Conservation (phyloP, 2,113 vertebrate genomes). For the Elephas maximus region DNA sequence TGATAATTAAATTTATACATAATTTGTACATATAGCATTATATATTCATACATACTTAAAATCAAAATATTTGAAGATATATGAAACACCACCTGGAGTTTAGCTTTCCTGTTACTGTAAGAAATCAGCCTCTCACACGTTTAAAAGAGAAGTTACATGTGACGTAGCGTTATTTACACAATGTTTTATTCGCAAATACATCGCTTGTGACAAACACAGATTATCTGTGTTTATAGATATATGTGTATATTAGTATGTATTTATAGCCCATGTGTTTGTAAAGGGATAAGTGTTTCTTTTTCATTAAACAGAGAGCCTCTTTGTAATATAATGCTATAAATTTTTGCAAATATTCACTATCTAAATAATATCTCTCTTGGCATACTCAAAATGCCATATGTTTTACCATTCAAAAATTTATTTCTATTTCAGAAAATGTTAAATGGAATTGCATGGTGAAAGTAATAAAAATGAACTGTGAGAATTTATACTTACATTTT, state of each 20-base stretch:
- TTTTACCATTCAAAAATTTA: constrained; percentile 77
- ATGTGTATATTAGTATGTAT: constrained; percentile 56
- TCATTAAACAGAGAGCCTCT: constrained; percentile 69
- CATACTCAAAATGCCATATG: constrained; percentile 72
- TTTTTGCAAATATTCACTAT: constrained; percentile 65
- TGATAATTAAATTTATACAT: background rate
- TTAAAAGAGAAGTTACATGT: constrained; percentile 2
- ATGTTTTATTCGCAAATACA: constrained; percentile 68
- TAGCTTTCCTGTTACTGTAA: background rate
- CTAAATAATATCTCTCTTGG: constrained; percentile 69
- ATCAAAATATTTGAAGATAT: background rate
- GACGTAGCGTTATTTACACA: constrained; percentile 40
- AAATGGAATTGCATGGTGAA: constrained; percentile 60
- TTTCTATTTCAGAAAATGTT: constrained; percentile 79
- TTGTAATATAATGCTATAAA: constrained; percentile 45
- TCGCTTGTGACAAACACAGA: constrained; percentile 55
- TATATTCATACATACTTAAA: background rate
- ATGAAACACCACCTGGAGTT: background rate
- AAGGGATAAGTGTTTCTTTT: constrained; percentile 64
- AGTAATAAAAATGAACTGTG: constrained; percentile 72
- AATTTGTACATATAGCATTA: background rate
- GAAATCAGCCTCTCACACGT: background rate
- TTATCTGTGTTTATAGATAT: constrained; percentile 63
- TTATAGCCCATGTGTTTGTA: constrained; percentile 47
- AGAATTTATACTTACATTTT: constrained; percentile 54